phyloP scores from a whole-genome alignment of 1,140 invertebrate species.

The Lordiphosa stackelbergi region DNA sequence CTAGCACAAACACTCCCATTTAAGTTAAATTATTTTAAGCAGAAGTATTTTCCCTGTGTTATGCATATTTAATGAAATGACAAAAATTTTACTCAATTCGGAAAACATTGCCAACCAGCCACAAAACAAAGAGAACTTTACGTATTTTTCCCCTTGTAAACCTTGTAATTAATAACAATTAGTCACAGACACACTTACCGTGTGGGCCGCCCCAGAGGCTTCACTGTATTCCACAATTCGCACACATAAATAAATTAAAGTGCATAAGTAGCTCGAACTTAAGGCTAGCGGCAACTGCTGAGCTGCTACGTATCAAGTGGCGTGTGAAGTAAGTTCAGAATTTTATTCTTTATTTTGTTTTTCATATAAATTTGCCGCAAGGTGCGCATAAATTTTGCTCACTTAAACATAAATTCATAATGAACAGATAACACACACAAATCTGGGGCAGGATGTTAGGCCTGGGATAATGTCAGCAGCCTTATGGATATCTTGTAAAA shows the following conservation, averaged over 20 bases:
- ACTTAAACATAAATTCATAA: too few relatives aligned
- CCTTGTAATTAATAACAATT: too few relatives aligned
- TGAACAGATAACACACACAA: too few relatives aligned
- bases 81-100: too few relatives aligned
- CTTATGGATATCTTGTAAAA: too few relatives aligned
- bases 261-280: slow-evolving; percentile 24
- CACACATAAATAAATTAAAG: slow-evolving; percentile 33
- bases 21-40: neutral
- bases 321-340: slow-evolving; percentile 18
- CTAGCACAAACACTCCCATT: neutral
- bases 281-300: slow-evolving; percentile 29
- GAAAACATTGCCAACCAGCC: too few relatives aligned
- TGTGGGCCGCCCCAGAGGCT: neutral
- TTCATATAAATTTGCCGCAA: slow-evolving; percentile 58
- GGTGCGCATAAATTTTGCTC: slow-evolving; percentile 48
- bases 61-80: too few relatives aligned
- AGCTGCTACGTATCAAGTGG: slow-evolving; percentile 12
- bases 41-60: too few relatives aligned
- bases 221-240: slow-evolving; percentile 1
- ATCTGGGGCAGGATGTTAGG: too few relatives aligned
- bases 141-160: too few relatives aligned
- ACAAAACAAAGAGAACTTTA: too few relatives aligned
- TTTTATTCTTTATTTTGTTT: slow-evolving; percentile 19
- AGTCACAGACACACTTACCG: neutral
- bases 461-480: too few relatives aligned